Evolutionary conservation across 1,140 invertebrate genomes (phyloP), one percentile per base, ranked within the genome.

Genomic region (Drosophila fuyamai): DNA sequence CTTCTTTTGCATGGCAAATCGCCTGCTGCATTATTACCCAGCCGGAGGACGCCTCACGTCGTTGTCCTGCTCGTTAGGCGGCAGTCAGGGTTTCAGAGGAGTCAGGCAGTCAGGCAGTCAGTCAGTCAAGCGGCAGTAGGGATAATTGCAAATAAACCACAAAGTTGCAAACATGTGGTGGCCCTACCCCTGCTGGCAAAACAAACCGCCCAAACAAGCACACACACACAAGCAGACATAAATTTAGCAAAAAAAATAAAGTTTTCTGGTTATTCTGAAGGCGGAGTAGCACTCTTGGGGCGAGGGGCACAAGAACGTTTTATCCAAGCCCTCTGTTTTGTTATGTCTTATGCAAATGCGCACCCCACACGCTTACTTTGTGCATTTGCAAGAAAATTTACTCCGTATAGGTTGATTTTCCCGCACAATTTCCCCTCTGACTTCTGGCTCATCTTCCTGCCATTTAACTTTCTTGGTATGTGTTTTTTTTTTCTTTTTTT

Each of bases 81-180:
- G 50, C 63, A 66, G 56, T 27, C 47, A 35, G 55, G 41, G 51
- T 7, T 27, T 38, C 16, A 51, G 32, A 56, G n/a, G 13, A 63
- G 43, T 41, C 56, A 50, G 43, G 1, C 27, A 50, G 57, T 13
- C 14, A 61, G 40, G 38, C 59, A 63, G 72, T 47, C 59, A 70
- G 66, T 75, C 53, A 75, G 72, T 56, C 71, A 75, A 57, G 54
- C 46, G 50, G 67, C 51, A 63, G 73, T 60, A 47, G 71, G 84
- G 77, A 89, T 89, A 89, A 89, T 89, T 89, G 88, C 85, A 89
- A 89, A 89, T 78, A 89, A 89, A 75, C 84, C 85, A 90, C 84
- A 90, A 89, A 81, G 77, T 89, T 89, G 80, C 85, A 89, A 89
- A 79, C 86, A 90, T 90, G 75, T 80, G 78, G 71, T 76, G 80